A percentile compares a stretch with the other conserved stretches of the same genome.
Evolutionary conservation across 2,113 vertebrate genomes (phyloP).

Genomic region (Eublepharis macularius): DNA sequence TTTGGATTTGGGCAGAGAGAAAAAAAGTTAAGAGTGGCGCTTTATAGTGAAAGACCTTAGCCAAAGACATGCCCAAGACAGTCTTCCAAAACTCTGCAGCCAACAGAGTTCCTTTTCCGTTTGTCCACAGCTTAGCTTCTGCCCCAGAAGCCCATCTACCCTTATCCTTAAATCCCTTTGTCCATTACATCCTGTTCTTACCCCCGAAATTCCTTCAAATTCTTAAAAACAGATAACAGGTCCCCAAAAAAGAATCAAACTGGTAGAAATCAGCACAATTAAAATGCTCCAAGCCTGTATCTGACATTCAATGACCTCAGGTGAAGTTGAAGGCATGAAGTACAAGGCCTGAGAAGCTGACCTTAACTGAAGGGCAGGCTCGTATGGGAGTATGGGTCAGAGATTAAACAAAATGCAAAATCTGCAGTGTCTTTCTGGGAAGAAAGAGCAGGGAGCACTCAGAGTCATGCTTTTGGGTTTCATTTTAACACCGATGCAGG

Average conservation of each 20-base stretch:
- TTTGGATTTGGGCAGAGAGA: too few species aligned
- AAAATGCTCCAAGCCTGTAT: too few species aligned
- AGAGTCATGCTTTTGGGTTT: neutral
- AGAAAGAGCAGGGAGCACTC: neutral
- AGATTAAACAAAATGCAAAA: neutral
- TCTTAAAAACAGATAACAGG: neutral
- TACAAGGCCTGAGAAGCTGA: too few species aligned
- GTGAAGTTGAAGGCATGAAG: too few species aligned
- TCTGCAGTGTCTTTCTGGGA: neutral
- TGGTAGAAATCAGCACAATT: too few species aligned
- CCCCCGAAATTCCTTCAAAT: neutral
- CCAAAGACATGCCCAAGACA: neutral
- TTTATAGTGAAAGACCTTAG: too few species aligned
- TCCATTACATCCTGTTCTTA: neutral
- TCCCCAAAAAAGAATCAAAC: too few species aligned
- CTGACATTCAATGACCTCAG: too few species aligned
- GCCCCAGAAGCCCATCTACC: neutral
- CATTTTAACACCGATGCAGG: neutral
- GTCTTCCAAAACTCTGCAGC: neutral
- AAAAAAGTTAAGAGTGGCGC: too few species aligned
- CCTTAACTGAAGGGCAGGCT: neutral
- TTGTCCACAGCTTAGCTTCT: too few species aligned
- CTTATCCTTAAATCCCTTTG: neutral
- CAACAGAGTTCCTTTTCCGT: neutral
- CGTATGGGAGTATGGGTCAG: neutral